Base-by-base conservation (phyloP, 2,113 vertebrate genomes). In the Caranx melampygus region DNA sequence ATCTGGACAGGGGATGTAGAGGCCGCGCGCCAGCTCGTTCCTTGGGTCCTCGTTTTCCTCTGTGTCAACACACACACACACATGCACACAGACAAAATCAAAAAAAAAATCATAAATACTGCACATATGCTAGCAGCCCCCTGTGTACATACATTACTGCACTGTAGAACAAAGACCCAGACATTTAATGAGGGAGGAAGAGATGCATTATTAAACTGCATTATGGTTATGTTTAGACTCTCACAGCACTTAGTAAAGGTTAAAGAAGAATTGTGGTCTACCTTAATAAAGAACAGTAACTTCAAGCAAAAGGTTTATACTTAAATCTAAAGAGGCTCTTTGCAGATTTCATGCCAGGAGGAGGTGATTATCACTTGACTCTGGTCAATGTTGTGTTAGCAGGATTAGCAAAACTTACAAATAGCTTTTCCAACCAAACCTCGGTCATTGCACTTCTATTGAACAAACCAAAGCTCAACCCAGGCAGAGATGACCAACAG, bases 1-100 rank as follows among this genome's bases (percentile, higher is more conserved):
- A 75, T 99, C 98, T 70, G 98, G 97, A 95, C 98, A 99, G 65
- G 98, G 97, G 82, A 96, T 96, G 92, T 96, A 97, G 78, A 97
- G 94, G 72, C 96, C 96, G 74, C 95, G 95, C 64, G 96, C 96
- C 81, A 94, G 95, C 90, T 96, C 97, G 80, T 96, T 96, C 82
- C 96, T 93, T 67, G 95, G 95, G 78, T 98, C 97, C 63, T 97
- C 97, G 95, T 87, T 86, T 21, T 87, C 81, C 68, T 77, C 85
- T 82, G 16, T 13, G 5, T 14, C 68, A 72, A 83, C 52, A 61
- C 13, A 78, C 11, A 75, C 7, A 63, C 6, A 34, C 37, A 52
- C 40, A 66, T 21, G 51, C 8, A 58, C 6, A n/a, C 16, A 14
- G 35, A 55, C 49, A 74, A 47, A 40, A 13, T 14, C 3, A 57